These are phyloP conservation scores for Anabas testudineus DNA, from an alignment of 2,797 vertebrate species.

Conservation along the genomic window DNA sequence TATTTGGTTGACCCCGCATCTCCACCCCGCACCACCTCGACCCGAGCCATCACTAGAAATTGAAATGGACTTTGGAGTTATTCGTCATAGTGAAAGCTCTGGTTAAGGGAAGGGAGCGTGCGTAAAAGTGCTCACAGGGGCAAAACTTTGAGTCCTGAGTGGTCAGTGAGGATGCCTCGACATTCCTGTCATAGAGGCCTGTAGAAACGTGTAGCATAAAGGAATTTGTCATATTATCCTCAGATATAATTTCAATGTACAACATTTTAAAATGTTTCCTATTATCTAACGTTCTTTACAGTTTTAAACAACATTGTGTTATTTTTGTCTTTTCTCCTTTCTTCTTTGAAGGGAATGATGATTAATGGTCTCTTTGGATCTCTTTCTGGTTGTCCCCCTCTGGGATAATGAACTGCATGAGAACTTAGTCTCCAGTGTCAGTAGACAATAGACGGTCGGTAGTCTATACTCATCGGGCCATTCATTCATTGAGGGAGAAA, in stretches of 20 bases:
- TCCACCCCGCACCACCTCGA: constrained; percentile 24
- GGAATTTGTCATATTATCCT: constrained; percentile 25
- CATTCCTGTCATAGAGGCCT: constrained; percentile 4
- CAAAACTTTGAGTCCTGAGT: constrained; percentile 49
- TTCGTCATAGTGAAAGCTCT: constrained; percentile 64
- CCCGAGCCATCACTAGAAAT: constrained; percentile 68
- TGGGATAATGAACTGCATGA: constrained; percentile 84
- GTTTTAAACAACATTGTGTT: constrained; percentile 66
- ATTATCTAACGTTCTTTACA: no score
- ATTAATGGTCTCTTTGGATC: constrained; percentile 82
- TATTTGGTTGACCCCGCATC: constrained; percentile 67
- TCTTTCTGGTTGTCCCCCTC: constrained; percentile 74
- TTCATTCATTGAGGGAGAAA: constrained; percentile 80
- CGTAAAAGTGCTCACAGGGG: constrained; percentile 52
- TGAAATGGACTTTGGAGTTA: constrained; percentile 77
- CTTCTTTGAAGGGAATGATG: constrained; percentile 77
- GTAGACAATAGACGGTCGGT: constrained; percentile 78
- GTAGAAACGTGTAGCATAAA: constrained; percentile 1
- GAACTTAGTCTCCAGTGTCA: constrained; percentile 81
- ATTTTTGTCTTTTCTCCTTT: constrained; percentile 52
- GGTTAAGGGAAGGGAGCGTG: constrained; percentile 28
- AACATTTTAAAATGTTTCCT: no score
- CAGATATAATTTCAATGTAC: constrained; percentile 9
- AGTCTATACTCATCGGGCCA: constrained; percentile 78
- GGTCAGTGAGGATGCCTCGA: constrained; percentile 28